These are phyloP conservation scores for Teinopalpus imperialis DNA, from an alignment of 2,888 invertebrate genomes.

Conservation along the genomic window DNA sequence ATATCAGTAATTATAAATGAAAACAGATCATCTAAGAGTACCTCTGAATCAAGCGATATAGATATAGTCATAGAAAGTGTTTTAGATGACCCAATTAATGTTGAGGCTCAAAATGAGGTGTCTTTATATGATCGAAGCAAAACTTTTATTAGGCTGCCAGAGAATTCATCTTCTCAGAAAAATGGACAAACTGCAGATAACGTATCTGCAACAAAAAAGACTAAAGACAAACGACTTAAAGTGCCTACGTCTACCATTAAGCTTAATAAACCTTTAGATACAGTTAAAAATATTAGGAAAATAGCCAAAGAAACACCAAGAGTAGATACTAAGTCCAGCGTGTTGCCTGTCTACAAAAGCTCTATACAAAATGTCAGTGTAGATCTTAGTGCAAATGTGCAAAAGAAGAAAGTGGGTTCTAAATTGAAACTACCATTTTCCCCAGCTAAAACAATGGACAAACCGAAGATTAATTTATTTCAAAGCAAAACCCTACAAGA, in stretches of 20 bases:
- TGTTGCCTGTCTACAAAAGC: constrained; percentile 66
- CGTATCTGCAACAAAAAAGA: constrained; percentile 50
- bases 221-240: constrained; percentile 58
- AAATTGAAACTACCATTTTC: constrained; percentile 72
- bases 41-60: constrained; percentile 71
- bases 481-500: constrained; percentile 60
- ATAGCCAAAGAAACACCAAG: constrained; percentile 45
- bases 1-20: constrained; percentile 75
- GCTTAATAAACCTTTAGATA: constrained; percentile 60
- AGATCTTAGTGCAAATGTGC: constrained; percentile 48
- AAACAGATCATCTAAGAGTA: constrained; percentile 73
- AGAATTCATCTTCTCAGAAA: constrained; percentile 44
- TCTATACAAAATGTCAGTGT: constrained; percentile 49
- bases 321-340: constrained; percentile 56
- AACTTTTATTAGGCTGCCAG: constrained; percentile 59
- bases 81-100: constrained; percentile 51
- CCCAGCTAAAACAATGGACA: constrained; percentile 67
- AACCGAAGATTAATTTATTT: constrained; percentile 70
- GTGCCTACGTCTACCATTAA: constrained; percentile 61
- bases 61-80: constrained; percentile 67
- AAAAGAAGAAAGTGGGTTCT: constrained; percentile 58
- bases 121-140: constrained; percentile 55
- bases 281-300: constrained; percentile 50
- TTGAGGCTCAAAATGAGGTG: constrained; percentile 52
- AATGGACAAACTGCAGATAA: constrained; percentile 40